Evolutionary conservation across 2,797 vertebrate genomes (phyloP).

Genomic region (Mormyrops boulengeri): DNA sequence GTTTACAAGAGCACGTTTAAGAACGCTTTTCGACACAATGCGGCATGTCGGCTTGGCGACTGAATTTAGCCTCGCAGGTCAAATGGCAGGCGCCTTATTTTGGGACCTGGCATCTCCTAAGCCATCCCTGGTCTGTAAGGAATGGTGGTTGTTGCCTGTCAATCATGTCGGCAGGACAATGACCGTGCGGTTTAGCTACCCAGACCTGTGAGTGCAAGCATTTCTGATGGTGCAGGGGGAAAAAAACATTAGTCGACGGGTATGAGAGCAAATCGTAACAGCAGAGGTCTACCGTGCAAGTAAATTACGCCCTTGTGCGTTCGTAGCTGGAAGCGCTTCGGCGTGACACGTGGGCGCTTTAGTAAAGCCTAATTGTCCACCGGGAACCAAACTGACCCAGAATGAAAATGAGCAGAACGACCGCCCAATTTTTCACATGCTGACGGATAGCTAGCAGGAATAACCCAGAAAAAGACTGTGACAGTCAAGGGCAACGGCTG

Average conservation of each 20-base stretch:
- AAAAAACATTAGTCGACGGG: not conserved
- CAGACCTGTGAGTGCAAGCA: no score
- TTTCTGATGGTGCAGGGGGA: not conserved
- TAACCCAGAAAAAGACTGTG: not conserved
- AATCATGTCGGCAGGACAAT: not conserved
- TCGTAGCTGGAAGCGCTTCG: not conserved
- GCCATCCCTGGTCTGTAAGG: not conserved
- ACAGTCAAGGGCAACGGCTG: not conserved
- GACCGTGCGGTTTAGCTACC: not conserved
- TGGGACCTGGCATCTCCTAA: not conserved
- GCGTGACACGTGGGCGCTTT: not conserved
- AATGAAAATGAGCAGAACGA: not conserved
- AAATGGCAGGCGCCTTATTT: not conserved
- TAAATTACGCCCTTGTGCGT: not conserved
- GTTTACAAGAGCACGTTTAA: not conserved
- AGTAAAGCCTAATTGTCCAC: not conserved
- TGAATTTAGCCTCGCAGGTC: not conserved
- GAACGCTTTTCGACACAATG: not conserved
- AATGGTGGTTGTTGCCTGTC: conserved; percentile 2
- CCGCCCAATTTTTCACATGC: not conserved
- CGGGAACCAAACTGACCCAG: not conserved
- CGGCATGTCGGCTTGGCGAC: not conserved
- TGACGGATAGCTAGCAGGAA: not conserved
- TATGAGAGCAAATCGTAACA: not conserved
- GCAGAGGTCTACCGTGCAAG: not conserved